A percentile compares a stretch with the other conserved stretches of the same genome.
phyloP scores from a whole-genome alignment of 2,888 invertebrate genomes.

The Hipparchia sbordonii region DNA sequence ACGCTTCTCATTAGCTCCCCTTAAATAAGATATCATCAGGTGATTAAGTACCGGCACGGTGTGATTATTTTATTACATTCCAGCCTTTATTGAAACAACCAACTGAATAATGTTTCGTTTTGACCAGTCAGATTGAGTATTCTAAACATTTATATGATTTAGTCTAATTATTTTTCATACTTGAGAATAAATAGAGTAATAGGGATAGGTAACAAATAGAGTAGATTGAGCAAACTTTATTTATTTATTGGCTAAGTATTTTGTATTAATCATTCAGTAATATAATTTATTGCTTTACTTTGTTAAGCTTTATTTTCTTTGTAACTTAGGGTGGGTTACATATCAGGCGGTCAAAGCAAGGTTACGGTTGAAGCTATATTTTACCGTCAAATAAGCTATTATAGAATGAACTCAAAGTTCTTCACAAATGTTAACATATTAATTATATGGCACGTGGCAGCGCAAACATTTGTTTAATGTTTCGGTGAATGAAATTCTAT shows the following conservation, averaged over 20 bases:
- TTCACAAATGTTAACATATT: background rate
- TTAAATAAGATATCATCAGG: constrained; percentile 76
- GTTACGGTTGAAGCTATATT: too few species aligned
- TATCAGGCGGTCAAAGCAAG: too few species aligned
- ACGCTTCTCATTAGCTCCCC: constrained; percentile 76
- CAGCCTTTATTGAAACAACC: constrained; percentile 63
- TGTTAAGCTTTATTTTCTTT: background rate
- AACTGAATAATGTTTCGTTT: constrained; percentile 59
- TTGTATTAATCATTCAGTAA: background rate
- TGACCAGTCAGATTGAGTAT: constrained; percentile 25
- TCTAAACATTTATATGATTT: background rate
- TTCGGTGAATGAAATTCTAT: constrained; percentile 3
- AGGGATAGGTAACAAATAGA: background rate
- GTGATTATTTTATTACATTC: constrained; percentile 79
- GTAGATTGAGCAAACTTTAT: background rate
- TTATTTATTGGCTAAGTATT: background rate
- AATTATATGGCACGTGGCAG: background rate
- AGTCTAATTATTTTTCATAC: background rate
- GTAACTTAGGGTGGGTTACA: background rate
- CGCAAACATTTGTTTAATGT: background rate
- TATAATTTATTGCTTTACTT: constrained; percentile 3
- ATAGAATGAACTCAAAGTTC: background rate
- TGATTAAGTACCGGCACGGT: constrained; percentile 68
- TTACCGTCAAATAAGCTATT: too few species aligned
- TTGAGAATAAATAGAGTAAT: constrained; percentile 6